Conservation (phyloP, 2,888 invertebrate genomes). For the Strigamia transsilvanica region DNA sequence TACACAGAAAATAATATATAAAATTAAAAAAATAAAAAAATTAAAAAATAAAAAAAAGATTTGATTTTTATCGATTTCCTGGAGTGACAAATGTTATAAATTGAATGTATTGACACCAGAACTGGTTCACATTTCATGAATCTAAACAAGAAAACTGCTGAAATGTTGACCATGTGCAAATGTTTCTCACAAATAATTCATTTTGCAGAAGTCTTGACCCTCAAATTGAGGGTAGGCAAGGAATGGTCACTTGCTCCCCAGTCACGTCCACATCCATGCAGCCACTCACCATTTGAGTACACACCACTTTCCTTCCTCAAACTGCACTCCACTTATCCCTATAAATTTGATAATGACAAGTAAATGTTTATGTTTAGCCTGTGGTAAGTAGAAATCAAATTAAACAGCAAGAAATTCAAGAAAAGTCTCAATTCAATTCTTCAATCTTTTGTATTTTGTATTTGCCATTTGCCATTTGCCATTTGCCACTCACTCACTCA, state of each 20-base stretch:
- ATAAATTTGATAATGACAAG: background rate
- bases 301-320: background rate
- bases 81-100: background rate
- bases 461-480: no score
- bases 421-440: no score
- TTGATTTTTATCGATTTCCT: background rate
- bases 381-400: background rate
- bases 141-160: no score
- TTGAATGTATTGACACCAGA: no score
- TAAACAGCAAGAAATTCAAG: no score
- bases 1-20: no score
- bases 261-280: background rate
- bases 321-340: slow-evolving; percentile 6
- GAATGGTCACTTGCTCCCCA: slow-evolving; percentile 22
- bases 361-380: background rate
- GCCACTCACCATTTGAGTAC: slow-evolving; percentile 6
- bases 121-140: no score
- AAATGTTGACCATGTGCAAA: no score
- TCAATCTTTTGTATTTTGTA: no score
- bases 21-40: no score
- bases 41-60: background rate
- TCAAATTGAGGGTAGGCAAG: background rate
- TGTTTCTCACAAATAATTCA: background rate
- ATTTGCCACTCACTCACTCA: no score
- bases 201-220: slow-evolving; percentile 12